These are phyloP conservation scores for Neosalanx taihuensis DNA, from an alignment of 2,797 vertebrate species.

Conservation along the genomic window DNA sequence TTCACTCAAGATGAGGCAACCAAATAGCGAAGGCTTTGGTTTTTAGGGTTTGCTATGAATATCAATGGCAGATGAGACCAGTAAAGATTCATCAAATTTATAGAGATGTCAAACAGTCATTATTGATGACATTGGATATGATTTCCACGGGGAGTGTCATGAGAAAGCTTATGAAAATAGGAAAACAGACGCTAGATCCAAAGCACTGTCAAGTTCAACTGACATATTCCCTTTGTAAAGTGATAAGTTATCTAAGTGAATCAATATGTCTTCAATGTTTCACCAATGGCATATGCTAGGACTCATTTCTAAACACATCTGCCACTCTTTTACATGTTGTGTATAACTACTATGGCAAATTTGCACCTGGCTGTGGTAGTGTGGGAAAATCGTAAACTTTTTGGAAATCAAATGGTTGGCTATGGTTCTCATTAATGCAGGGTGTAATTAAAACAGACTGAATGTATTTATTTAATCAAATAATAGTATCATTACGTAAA, in stretches of 20 bases:
- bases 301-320: constrained; percentile 35
- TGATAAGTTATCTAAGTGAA: constrained; percentile 35
- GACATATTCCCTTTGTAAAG: constrained; percentile 38
- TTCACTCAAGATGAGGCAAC: neutral
- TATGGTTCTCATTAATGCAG: too few relatives aligned
- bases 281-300: constrained; percentile 35
- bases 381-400: neutral
- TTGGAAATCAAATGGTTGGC: too few relatives aligned
- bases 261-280: constrained; percentile 43
- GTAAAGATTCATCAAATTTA: constrained; percentile 40
- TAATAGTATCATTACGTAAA: too few relatives aligned
- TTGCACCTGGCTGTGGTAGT: constrained; percentile 19
- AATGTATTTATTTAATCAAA: too few relatives aligned
- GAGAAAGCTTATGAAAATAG: too few relatives aligned
- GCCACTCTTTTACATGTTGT: constrained; percentile 32
- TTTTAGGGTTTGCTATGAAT: constrained; percentile 44
- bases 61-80: constrained; percentile 19
- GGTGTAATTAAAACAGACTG: too few relatives aligned
- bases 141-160: too few relatives aligned
- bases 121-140: constrained; percentile 31
- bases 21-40: constrained; percentile 15
- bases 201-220: constrained; percentile 20
- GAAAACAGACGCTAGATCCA: constrained; percentile 4
- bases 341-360: neutral
- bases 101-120: constrained; percentile 26